These are phyloP conservation scores for Phoxinus dragarum DNA, from an alignment of 2,797 vertebrate species.

Conservation along the genomic window DNA sequence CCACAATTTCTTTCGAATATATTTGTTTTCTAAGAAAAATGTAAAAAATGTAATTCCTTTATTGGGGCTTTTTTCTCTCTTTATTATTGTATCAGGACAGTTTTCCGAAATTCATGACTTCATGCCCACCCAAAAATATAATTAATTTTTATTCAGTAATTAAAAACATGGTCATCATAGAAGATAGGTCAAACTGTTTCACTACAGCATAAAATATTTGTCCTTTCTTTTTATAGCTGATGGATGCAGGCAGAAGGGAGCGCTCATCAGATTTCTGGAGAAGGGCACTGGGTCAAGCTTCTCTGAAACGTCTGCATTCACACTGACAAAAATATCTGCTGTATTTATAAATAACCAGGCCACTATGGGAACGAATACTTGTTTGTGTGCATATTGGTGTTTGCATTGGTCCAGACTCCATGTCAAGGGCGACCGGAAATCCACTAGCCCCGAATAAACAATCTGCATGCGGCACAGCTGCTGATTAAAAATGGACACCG, in stretches of 20 bases:
- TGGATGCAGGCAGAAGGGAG: constrained; percentile 53
- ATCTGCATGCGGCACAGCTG: constrained; percentile 46
- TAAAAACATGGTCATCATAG: not conserved
- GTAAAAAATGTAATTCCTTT: not conserved
- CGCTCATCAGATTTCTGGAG: constrained; percentile 69
- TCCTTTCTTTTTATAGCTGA: constrained; percentile 67
- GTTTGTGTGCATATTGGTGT: constrained; percentile 36
- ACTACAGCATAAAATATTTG: constrained; percentile 47
- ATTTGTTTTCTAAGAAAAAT: not conserved
- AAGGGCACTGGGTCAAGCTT: constrained; percentile 73
- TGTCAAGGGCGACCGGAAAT: constrained; percentile 46
- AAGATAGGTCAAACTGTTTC: not conserved
- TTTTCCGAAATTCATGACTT: not conserved
- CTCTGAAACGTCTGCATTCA: constrained; percentile 66
- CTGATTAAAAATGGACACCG: constrained; percentile 43
- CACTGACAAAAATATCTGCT: constrained; percentile 66
- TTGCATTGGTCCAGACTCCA: not conserved
- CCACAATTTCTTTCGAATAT: not conserved
- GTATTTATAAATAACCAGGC: constrained; percentile 55
- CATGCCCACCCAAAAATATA: not conserved
- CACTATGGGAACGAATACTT: constrained; percentile 50
- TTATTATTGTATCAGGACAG: not conserved
- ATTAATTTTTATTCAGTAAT: not conserved
- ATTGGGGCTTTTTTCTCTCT: not conserved
- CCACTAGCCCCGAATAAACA: constrained; percentile 12